phyloP scores from a whole-genome alignment of 2,113 vertebrate genomes.

The Actinemys pallida region DNA sequence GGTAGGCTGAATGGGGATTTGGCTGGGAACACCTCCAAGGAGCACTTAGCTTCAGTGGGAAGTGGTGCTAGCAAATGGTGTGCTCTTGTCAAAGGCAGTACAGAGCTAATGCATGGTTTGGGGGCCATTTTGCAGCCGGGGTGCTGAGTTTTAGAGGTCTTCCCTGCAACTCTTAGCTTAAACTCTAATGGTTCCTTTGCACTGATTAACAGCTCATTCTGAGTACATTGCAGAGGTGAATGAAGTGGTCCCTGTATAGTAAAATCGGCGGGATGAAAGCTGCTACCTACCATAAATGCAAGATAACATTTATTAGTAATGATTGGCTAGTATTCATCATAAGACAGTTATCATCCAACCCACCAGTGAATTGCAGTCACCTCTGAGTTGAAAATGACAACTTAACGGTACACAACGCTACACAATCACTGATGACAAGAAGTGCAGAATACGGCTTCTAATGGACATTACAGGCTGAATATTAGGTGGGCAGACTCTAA shows the following conservation, averaged over 20 bases:
- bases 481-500: neutral
- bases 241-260: neutral
- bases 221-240: neutral
- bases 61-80: neutral
- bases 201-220: neutral
- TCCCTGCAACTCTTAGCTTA: slow-evolving; percentile 22
- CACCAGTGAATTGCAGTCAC: neutral
- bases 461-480: neutral
- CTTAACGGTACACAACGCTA: slow-evolving; percentile 9
- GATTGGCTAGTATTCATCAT: slow-evolving; percentile 27
- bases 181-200: neutral
- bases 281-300: slow-evolving; percentile 14
- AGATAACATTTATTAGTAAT: slow-evolving; percentile 33
- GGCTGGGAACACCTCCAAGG: neutral
- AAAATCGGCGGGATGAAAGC: slow-evolving; percentile 1
- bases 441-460: neutral
- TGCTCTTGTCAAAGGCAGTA: neutral
- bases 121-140: neutral
- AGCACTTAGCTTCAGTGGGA: neutral
- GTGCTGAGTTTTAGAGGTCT: neutral
- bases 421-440: fast-evolving
- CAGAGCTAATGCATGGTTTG: neutral
- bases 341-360: slow-evolving; percentile 51
- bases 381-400: neutral
- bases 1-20: neutral